Evolutionary conservation across 2,888 invertebrate genomes (phyloP).

Genomic region (Netelia melanura): DNA sequence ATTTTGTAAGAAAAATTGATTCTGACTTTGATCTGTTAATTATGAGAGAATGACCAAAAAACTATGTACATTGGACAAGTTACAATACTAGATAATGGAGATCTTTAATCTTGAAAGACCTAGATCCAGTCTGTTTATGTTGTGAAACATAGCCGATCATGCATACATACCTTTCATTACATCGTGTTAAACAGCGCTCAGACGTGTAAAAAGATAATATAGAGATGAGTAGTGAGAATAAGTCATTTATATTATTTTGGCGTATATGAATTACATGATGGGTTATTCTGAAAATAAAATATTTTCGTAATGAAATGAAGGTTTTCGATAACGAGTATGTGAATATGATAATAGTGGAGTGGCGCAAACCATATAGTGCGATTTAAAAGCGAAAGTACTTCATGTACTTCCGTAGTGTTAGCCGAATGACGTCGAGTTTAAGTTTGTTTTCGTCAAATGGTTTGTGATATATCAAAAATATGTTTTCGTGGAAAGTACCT

Average conservation of each 20-base stretch:
- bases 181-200: conserved; percentile 1
- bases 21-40: conserved; percentile 2
- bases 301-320: conserved; percentile 62
- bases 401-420: too few species aligned
- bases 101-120: background rate
- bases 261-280: conserved; percentile 30
- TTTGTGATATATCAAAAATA: too few species aligned
- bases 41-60: background rate
- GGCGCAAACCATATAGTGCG: too few species aligned
- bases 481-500: too few species aligned
- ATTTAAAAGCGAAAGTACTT: too few species aligned
- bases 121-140: conserved; percentile 19
- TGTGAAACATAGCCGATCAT: conserved; percentile 30
- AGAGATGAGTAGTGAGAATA: conserved; percentile 34
- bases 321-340: conserved; percentile 16
- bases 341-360: too few species aligned
- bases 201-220: conserved; percentile 43
- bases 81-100: background rate
- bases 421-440: too few species aligned
- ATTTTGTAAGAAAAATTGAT: background rate
- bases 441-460: too few species aligned
- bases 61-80: conserved; percentile 5
- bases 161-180: background rate
- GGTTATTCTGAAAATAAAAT: conserved; percentile 60
- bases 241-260: conserved; percentile 52